A percentile compares a stretch with the other conserved stretches of the same genome.
These are phyloP conservation scores for Erythrocercus mccallii DNA, from an alignment of 2,113 vertebrate genomes.

Conservation along the genomic window DNA sequence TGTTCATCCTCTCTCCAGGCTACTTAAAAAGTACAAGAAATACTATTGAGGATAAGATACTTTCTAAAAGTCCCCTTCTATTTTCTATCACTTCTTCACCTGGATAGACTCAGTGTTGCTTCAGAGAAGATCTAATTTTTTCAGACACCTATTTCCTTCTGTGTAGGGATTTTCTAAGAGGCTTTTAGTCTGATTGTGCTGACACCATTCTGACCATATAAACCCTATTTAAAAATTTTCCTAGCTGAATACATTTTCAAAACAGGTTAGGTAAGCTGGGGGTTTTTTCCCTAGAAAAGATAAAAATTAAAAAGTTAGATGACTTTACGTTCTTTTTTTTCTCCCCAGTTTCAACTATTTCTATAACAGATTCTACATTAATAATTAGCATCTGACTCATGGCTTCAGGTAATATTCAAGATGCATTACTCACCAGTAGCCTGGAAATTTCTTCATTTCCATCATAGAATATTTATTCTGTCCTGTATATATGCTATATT, in stretches of 20 bases:
- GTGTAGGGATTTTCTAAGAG: neutral
- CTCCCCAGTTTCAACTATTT: neutral
- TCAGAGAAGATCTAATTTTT: neutral
- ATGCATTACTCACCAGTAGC: conserved; percentile 42
- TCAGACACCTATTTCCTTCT: neutral
- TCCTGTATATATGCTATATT: neutral
- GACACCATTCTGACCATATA: neutral
- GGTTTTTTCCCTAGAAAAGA: neutral
- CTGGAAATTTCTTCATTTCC: conserved; percentile 22
- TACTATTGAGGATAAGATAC: neutral
- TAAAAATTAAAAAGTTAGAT: neutral
- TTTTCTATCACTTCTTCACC: neutral
- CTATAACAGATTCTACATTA: neutral
- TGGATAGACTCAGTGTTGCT: neutral
- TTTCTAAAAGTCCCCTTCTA: neutral
- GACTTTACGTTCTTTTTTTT: neutral
- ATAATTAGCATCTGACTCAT: conserved; percentile 34
- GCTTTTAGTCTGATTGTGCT: neutral
- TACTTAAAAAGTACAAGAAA: neutral
- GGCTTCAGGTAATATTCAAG: conserved; percentile 45
- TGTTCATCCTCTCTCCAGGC: neutral
- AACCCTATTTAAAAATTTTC: neutral
- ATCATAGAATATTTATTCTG: conserved; percentile 36
- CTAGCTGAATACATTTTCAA: neutral
- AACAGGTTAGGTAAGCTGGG: neutral